phyloP scores from a whole-genome alignment of 2,113 vertebrate species.

The Solenodon paradoxus region DNA sequence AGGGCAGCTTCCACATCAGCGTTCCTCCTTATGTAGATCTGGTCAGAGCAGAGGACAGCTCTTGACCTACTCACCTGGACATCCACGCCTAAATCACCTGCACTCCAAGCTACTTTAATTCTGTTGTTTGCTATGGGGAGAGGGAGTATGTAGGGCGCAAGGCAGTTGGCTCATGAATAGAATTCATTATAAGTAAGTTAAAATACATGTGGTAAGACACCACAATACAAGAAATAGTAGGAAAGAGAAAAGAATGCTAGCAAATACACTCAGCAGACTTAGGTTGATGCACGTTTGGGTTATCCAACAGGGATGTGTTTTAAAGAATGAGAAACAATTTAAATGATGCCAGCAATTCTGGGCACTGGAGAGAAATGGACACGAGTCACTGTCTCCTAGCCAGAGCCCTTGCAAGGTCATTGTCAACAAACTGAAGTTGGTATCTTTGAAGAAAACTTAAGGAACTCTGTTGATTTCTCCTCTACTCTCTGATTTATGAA shows the following conservation, averaged over 20 bases:
- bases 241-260: neutral
- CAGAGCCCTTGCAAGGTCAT: too few species aligned
- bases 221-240: neutral
- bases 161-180: neutral
- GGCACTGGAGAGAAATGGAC: neutral
- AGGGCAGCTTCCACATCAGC: neutral
- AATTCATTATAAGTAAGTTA: neutral
- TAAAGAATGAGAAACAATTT: neutral
- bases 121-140: neutral
- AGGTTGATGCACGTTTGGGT: neutral
- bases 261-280: neutral
- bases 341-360: neutral
- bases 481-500: too few species aligned
- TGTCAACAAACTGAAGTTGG: too few species aligned
- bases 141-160: too few species aligned
- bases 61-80: too few species aligned
- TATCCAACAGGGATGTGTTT: neutral
- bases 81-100: neutral
- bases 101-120: neutral
- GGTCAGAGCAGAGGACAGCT: neutral
- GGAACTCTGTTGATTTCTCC: too few species aligned
- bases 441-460: too few species aligned
- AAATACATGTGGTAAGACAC: neutral
- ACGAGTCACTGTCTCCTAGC: neutral
- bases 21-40: neutral